phyloP scores from a whole-genome alignment of 2,797 vertebrate species.

The Ptychobarbus kaznakovi region DNA sequence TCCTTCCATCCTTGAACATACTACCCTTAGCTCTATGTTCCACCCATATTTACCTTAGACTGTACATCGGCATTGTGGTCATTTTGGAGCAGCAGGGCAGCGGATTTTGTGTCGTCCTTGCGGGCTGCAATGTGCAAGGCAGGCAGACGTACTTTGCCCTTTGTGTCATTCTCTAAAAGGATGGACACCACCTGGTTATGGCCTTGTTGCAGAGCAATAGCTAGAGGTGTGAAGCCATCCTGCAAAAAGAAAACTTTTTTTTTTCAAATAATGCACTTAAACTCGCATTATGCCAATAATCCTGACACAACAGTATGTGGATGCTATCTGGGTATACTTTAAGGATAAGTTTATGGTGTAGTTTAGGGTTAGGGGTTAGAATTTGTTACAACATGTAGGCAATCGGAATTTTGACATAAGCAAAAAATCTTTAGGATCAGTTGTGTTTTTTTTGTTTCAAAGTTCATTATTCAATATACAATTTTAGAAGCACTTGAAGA shows the following conservation, averaged over 20 bases:
- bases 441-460: not conserved
- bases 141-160: constrained; percentile 94
- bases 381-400: not conserved
- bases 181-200: constrained; percentile 98
- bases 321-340: not conserved
- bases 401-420: not conserved
- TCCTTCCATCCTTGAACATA: not conserved
- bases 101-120: constrained; percentile 98
- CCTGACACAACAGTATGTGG: not conserved
- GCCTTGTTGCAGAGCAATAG: constrained; percentile 96
- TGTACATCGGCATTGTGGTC: constrained; percentile 98
- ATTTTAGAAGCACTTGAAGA: not conserved
- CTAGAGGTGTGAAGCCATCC: constrained; percentile 98
- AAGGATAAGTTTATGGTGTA: not conserved
- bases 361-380: not conserved
- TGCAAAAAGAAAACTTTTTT: constrained; percentile 67
- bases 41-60: constrained; percentile 87
- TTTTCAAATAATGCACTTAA: not conserved
- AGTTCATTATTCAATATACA: not conserved
- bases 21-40: not conserved
- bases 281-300: not conserved
- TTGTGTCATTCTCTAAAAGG: constrained; percentile 96
- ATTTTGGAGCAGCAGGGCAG: constrained; percentile 94
- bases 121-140: constrained; percentile 96
- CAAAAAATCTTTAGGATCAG: not conserved